A percentile compares a stretch with the other conserved stretches of the same genome.
Evolutionary conservation across 2,113 vertebrate species (phyloP).

Genomic region (Mionectes macconnelli): DNA sequence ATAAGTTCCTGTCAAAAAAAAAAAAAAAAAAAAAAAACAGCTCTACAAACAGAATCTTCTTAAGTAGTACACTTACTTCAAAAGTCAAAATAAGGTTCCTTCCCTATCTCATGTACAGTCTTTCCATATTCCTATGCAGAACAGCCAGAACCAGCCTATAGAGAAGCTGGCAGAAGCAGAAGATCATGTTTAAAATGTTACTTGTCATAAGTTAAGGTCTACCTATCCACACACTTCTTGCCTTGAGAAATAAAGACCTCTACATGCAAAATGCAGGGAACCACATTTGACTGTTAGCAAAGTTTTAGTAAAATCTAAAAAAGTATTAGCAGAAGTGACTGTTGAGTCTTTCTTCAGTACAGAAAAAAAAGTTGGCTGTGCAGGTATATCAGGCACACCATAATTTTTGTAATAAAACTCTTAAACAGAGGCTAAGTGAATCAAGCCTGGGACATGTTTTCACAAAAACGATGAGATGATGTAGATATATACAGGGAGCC

Average conservation of each 20-base stretch:
- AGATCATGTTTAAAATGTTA: neutral
- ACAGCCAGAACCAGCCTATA: neutral
- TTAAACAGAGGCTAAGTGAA: neutral
- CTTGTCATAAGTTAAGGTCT: neutral
- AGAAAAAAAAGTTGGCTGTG: neutral
- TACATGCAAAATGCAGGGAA: neutral
- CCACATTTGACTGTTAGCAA: neutral
- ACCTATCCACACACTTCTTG: neutral
- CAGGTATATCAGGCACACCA: neutral
- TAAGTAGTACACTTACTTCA: neutral
- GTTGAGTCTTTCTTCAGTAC: neutral
- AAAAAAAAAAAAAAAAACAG: neutral
- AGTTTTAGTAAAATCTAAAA: neutral
- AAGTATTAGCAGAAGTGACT: neutral
- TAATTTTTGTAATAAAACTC: neutral
- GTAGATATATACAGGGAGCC: neutral
- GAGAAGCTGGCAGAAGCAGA: neutral
- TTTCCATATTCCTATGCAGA: neutral
- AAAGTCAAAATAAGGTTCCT: conserved; percentile 10
- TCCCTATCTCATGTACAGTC: neutral
- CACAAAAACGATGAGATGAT: neutral
- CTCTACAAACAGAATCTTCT: neutral
- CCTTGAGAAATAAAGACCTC: neutral
- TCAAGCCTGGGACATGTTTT: neutral
- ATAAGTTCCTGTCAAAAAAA: neutral